Conservation (phyloP, 2,113 vertebrate genomes). For the Tretioscincus oriximinensis region DNA sequence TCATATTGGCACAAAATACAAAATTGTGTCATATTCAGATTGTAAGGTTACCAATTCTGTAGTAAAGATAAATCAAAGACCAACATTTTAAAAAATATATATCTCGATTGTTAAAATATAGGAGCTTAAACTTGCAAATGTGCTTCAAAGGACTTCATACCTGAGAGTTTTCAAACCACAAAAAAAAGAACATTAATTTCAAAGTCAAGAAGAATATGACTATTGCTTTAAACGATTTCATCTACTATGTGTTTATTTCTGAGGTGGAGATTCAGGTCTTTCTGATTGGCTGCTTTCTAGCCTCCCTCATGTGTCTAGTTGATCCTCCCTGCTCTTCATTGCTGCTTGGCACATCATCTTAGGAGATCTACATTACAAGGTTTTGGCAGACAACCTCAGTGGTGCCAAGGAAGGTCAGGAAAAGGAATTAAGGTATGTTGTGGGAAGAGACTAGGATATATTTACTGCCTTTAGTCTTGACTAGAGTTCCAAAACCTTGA, state of each 20-base stretch:
- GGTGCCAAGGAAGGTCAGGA: slow-evolving; percentile 29
- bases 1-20: neutral
- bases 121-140: no score
- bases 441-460: slow-evolving; percentile 7
- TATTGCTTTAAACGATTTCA: slow-evolving; percentile 44
- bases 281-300: slow-evolving; percentile 12
- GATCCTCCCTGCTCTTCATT: neutral
- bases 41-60: neutral
- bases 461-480: slow-evolving; percentile 2
- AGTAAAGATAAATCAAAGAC: neutral
- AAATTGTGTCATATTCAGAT: neutral
- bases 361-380: neutral
- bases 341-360: slow-evolving; percentile 50
- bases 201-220: slow-evolving; percentile 47
- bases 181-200: slow-evolving; percentile 7
- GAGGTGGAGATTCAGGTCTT: neutral
- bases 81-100: neutral
- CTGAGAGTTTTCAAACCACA: slow-evolving; percentile 5
- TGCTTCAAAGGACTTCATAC: neutral
- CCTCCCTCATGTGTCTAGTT: slow-evolving; percentile 42
- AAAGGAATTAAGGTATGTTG: slow-evolving; percentile 57
- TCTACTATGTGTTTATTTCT: slow-evolving; percentile 51
- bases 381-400: slow-evolving; percentile 40
- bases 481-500: neutral
- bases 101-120: neutral